A percentile compares a stretch with the other conserved stretches of the same genome.
phyloP scores from a whole-genome alignment of 2,113 vertebrate species.

The Coregonus clupeaformis region DNA sequence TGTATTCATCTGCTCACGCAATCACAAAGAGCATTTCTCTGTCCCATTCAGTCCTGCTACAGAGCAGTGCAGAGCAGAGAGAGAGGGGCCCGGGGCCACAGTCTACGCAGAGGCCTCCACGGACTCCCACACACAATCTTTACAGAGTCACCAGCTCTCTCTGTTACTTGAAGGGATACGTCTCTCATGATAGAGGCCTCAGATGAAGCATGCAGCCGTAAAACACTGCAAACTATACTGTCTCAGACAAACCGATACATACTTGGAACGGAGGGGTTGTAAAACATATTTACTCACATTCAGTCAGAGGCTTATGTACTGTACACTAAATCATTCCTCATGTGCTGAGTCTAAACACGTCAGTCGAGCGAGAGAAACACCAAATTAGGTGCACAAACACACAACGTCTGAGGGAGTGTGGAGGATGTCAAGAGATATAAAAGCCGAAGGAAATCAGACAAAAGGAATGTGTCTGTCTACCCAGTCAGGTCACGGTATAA shows the following conservation, averaged over 20 bases:
- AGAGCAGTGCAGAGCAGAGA: conserved; percentile 33
- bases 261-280: background rate
- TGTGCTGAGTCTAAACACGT: conserved; percentile 21
- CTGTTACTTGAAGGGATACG: conserved; percentile 31
- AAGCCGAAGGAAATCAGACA: conserved; percentile 42
- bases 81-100: background rate
- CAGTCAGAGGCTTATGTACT: background rate
- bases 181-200: conserved; percentile 16
- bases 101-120: conserved; percentile 18
- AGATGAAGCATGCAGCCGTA: conserved; percentile 9
- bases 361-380: background rate
- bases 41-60: conserved; percentile 38
- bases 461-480: conserved; percentile 50
- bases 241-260: conserved; percentile 10
- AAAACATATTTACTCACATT: background rate
- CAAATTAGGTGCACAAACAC: background rate
- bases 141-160: conserved; percentile 19
- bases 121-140: conserved; percentile 39
- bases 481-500: conserved; percentile 53
- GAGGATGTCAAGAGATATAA: conserved; percentile 20
- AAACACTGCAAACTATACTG: conserved; percentile 8
- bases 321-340: conserved; percentile 16
- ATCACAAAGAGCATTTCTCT: conserved; percentile 44
- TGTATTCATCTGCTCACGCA: conserved; percentile 58
- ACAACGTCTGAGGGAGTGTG: too few relatives aligned